Base-by-base conservation (phyloP, 2,797 vertebrate genomes). In the Eleutherodactylus coqui region DNA sequence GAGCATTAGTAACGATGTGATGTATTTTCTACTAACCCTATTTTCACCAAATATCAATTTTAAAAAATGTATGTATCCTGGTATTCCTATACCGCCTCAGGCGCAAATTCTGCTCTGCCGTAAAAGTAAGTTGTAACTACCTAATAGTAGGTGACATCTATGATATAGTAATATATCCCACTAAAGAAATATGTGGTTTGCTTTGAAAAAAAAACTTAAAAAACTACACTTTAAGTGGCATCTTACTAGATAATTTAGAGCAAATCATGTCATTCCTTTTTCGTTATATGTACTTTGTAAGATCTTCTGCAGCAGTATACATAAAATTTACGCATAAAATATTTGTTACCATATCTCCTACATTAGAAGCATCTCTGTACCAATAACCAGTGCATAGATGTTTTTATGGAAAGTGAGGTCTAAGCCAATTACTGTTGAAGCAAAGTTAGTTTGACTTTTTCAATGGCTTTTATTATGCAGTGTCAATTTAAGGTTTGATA, bases 51-150 rank as follows among this genome's bases (percentile, higher is more conserved):
- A 85, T 85, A 64, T 88, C 90, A 90, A 89, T 93, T 95, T 94
- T 93, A 94, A 94, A 95, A 95, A 94, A 93, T 91, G 60, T 75
- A 91, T 88, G 81, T 86, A 89, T 82, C 34, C 67, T 88, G 91
- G 88, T 82, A 90, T 95, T 94, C 93, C 93, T 91, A 58, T 88
- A 89, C 87, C 92, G 91, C 92, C 91, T 87, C 83, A 93, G 91
- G 92, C 89, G 88, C 76, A 85, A 91, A 91, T 91, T 92, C 89
- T 94, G 92, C 89, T 93, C 88, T 89, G 90, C 92, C 92, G 88
- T 73, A 91, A 92, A 88, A 92, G 87, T 88, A 93, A 92, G 93
- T 93, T 85, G 88, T 87, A 41, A 24, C 89, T 92, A 91, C 43
- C 84, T 91, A 91, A 91, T 89, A 72, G 89, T 89, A 83, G 89